These are phyloP conservation scores for Drosophila repleta DNA, from an alignment of 1,140 invertebrate genomes.

Conservation along the genomic window DNA sequence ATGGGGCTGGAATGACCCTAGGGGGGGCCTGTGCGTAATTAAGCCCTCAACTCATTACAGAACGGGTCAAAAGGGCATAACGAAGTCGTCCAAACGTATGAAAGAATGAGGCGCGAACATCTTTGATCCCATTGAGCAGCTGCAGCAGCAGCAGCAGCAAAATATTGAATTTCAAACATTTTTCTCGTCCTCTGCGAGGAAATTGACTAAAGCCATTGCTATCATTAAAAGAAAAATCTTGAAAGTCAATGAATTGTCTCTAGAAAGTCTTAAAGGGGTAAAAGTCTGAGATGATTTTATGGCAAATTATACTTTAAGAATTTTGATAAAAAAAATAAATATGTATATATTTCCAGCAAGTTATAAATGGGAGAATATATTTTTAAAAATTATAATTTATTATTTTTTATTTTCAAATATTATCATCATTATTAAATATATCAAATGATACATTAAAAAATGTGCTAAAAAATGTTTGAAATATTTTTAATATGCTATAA, in stretches of 20 bases:
- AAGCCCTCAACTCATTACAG: neutral
- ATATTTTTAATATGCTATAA: no score
- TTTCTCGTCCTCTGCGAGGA: neutral
- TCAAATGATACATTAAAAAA: no score
- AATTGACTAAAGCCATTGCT: no score
- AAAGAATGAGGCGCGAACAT: neutral
- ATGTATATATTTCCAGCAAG: no score
- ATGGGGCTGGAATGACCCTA: neutral
- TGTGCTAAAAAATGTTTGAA: no score
- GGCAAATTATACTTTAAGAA: no score
- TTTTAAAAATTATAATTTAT: no score
- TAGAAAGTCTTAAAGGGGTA: neutral
- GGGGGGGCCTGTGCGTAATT: slow-evolving; percentile 3
- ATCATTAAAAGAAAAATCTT: neutral
- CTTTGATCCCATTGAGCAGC: slow-evolving; percentile 2
- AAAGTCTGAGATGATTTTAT: no score
- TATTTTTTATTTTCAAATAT: no score
- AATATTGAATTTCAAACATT: slow-evolving; percentile 9
- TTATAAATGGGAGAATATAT: no score
- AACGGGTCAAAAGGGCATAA: neutral
- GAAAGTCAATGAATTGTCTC: neutral
- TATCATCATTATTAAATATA: no score
- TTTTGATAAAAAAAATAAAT: no score
- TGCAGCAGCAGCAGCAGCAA: neutral
- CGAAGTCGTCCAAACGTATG: neutral